These are phyloP conservation scores for Zaprionus kolodkinae DNA, from an alignment of 1,140 invertebrate species.

Conservation along the genomic window DNA sequence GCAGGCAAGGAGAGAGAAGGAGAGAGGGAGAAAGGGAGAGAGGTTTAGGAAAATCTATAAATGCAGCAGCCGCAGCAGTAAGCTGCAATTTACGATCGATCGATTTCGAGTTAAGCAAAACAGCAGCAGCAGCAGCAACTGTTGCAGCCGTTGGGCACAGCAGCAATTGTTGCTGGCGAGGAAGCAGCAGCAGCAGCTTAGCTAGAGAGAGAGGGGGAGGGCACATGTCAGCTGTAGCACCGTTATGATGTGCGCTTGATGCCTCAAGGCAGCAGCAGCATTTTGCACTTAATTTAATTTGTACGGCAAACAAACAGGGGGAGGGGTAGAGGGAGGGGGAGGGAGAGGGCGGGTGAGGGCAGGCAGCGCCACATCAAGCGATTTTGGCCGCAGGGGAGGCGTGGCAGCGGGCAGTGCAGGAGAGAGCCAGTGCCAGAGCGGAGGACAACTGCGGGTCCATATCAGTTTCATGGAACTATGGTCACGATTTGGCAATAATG, in stretches of 20 bases:
- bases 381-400: conserved; percentile 46
- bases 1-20: neutral
- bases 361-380: conserved; percentile 70
- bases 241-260: conserved; percentile 69
- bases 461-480: conserved; percentile 84
- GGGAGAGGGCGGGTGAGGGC: neutral
- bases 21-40: neutral
- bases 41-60: conserved; percentile 57
- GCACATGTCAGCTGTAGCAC: conserved; percentile 56
- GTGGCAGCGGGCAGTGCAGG: conserved; percentile 39
- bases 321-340: neutral
- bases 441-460: conserved; percentile 57
- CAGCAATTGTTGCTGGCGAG: conserved; percentile 17
- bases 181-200: neutral
- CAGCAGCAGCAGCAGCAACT: conserved; percentile 13
- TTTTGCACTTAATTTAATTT: conserved; percentile 81
- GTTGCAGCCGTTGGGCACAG: conserved; percentile 16
- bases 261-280: conserved; percentile 52
- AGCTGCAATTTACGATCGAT: conserved; percentile 76
- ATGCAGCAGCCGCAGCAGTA: conserved; percentile 45
- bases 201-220: neutral
- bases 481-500: conserved; percentile 84
- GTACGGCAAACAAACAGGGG: conserved; percentile 63
- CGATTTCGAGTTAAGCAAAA: conserved; percentile 71
- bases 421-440: neutral